Base-by-base conservation (phyloP, 2,888 invertebrate species). In the Athrips mouffetella region DNA sequence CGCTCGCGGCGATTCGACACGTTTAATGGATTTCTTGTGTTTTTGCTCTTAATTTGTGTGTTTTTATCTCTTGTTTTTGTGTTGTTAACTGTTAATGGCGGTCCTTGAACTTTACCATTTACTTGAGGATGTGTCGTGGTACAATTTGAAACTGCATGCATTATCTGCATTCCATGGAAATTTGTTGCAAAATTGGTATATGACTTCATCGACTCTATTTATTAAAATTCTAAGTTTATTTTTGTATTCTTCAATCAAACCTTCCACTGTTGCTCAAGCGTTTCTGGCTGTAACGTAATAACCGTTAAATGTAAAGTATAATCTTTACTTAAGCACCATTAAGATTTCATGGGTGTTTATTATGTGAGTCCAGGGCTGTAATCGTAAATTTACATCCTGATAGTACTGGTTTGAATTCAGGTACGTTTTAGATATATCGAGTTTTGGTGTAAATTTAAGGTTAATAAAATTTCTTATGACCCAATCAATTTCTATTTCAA, bases 11-110 rank as follows among this genome's bases (percentile, higher is more conserved):
- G 29, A 42, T 42, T 42, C 15, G 25, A 27, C 29, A 18, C 23
- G 25, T 25, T 29, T 44, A 31, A 44, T 44, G 31, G 44, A 31
- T 31, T 20, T 21, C 31, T 44, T 44, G 15, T 31, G 21, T 44
- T 42, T 20, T 37, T 27, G 27, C 37, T 21, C 10, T 20, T n/a
- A 10, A 16, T 20, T 21, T 20, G 20, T n/a, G 27, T 29, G 16
- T 20, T 39, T 46, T 25, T 42, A 40, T 40, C n/a, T 15, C 15
- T 27, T 27, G 16, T 20, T 39, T 46, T 25, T 42, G 25, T 40
- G 11, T 15, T n/a, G 15, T 27, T 18, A 18, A 37, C 20, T 8
- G 37, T 20, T 37, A 20, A 37, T 37, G 8, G 16, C 18, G 20
- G 16, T 8, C 37, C 37, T 45, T 45, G 13, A 25, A 25, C 21